Base-by-base conservation (phyloP, 2,888 invertebrate species). In the Bhutanitis thaidina region DNA sequence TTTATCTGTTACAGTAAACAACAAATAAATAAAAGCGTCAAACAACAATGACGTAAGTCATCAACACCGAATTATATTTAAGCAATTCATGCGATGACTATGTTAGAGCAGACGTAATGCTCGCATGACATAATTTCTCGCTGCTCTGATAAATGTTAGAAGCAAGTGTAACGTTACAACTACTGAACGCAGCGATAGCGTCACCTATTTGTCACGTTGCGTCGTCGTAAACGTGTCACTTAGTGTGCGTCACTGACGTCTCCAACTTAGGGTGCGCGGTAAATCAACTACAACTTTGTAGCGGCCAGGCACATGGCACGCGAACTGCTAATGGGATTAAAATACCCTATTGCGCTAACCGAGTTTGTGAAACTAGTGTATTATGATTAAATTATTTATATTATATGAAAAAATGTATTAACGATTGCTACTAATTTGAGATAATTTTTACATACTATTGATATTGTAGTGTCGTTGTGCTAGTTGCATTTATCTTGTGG, bases 311-410 rank as follows among this genome's bases (percentile, higher is more conserved):
- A 43, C 48, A 45, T 43, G 51, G 53, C 34, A 58, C 59, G 52
- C 51, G 49, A 53, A 55, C 55, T 55, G 53, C 49, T 70, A 71
- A 73, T 69, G 67, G 69, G 66, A 74, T 74, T 74, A 71, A 73
- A 74, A 62, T 67, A 60, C 61, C 61, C 57, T 58, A 59, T 55
- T 57, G 43, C 54, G 46, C 54, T 52, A 55, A 56, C 59, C 49
- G 52, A 58, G 58, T 54, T 60, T 54, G 57, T 5, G 34, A 32
- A 36, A 41, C 30, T 36, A 14, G 41, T 49, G 9, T 12, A 27
- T 37, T 45, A 37, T 7, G 4, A 34, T 34, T 34, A 34, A 34
- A 34, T 27, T 27, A n/a, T n/a, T n/a, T n/a, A n/a, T n/a, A n/a
- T n/a, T n/a, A n/a, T n/a, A n/a, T n/a, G n/a, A n/a, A n/a, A n/a